Evolutionary conservation across 2,113 vertebrate genomes (phyloP).

Genomic region (Hippocampus guttulatus): DNA sequence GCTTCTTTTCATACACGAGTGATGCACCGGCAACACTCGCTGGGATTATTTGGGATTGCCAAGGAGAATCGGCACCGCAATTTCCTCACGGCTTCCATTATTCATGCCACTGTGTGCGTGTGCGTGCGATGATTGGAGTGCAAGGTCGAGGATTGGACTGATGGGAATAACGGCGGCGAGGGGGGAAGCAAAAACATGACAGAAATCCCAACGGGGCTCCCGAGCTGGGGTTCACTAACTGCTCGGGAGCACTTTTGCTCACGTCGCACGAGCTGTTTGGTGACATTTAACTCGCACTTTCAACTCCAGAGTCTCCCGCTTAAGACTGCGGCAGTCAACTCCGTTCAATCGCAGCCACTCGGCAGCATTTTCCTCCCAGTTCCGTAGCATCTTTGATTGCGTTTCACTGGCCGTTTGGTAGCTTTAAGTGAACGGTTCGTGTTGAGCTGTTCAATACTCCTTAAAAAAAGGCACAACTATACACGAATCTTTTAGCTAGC

Average conservation of each 20-base stretch:
- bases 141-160: neutral
- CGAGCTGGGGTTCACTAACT: neutral
- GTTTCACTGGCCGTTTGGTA: too few relatives aligned
- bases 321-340: too few relatives aligned
- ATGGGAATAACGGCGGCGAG: neutral
- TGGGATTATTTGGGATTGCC: constrained; percentile 46
- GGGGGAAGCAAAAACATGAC: constrained; percentile 27
- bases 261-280: too few relatives aligned
- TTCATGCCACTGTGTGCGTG: constrained; percentile 35
- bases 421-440: too few relatives aligned
- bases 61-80: constrained; percentile 42
- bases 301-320: too few relatives aligned
- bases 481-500: too few relatives aligned
- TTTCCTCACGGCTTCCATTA: constrained; percentile 55
- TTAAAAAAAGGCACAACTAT: too few relatives aligned
- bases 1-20: constrained; percentile 55
- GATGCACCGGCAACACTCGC: constrained; percentile 17
- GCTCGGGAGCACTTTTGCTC: neutral
- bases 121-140: constrained; percentile 8
- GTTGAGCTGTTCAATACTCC: too few relatives aligned
- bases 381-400: too few relatives aligned
- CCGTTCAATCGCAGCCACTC: too few relatives aligned
- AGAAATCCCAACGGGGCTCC: constrained; percentile 35
- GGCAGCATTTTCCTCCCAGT: neutral
- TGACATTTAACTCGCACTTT: too few relatives aligned